Evolutionary conservation across 2,113 vertebrate genomes (phyloP), one percentile per base, ranked within the genome.

Genomic region (Zootoca vivipara): DNA sequence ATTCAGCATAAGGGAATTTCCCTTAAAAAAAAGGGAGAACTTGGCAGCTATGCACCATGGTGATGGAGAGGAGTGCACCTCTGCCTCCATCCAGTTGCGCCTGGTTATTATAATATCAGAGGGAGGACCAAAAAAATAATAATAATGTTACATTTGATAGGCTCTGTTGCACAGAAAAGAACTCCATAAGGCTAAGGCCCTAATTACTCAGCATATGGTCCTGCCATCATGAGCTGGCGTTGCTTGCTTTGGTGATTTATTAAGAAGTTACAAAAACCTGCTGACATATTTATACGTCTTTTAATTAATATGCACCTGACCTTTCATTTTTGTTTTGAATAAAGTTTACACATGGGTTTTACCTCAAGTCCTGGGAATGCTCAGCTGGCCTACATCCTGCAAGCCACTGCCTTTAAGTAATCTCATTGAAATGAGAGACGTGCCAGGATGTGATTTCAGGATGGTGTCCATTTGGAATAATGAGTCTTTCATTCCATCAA

Each of bases 231-330:
- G 91, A 96, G 93, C 90, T 86, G 88, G n/a, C 90, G 91, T 83
- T 87, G 89, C 93, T 96, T 93, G 92, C 90, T 94, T 89, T 85
- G 89, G 88, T 92, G 95, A 96, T 93, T 96, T 96, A 96, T 95
- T 95, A 96, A 96, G 93, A 95, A 90, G 92, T 94, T 91, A 85
- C 93, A 94, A 96, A 96, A 96, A 95, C 88, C 38, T 88, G 96
- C 90, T 95, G 96, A 96, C 94, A 94, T 92, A 96, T 96, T 96
- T 96, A 96, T 93, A 95, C 93, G 93, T 83, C 86, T 95, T 95
- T 91, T 93, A 96, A 96, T 97, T 96, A 96, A 96, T 92, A 93
- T 91, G 90, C 92, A 95, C 94, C 83, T 74, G 70, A 85, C 83
- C 93, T 95, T 94, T 94, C 92, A 94, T 96, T 95, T 90, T 33